Evolutionary conservation across 2,888 invertebrate genomes (phyloP).

Genomic region (Schizotus pectinicornis): DNA sequence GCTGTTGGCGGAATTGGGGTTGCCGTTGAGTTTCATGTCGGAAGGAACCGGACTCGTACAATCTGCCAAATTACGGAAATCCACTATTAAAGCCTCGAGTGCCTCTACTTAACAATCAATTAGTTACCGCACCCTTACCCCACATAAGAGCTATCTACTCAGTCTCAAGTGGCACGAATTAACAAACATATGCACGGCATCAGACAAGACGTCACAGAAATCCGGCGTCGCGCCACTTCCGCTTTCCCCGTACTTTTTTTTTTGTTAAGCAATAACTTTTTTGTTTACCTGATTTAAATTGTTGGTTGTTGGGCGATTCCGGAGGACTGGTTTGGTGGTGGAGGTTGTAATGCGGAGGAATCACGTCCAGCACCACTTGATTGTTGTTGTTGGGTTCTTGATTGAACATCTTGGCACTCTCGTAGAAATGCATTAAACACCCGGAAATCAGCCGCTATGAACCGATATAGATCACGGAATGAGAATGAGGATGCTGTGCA

Average conservation of each 20-base stretch:
- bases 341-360: conserved; percentile 62
- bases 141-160: conserved; percentile 37
- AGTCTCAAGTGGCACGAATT: conserved; percentile 32
- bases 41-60: conserved; percentile 57
- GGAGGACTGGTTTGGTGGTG: conserved; percentile 58
- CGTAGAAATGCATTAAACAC: conserved; percentile 36
- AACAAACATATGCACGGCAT: conserved; percentile 57
- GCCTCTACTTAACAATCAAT: conserved; percentile 17
- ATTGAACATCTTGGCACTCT: conserved; percentile 38
- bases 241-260: conserved; percentile 32
- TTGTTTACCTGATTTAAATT: conserved; percentile 7
- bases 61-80: conserved; percentile 52
- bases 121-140: conserved; percentile 15
- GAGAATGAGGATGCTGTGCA: neutral
- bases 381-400: conserved; percentile 21
- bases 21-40: conserved; percentile 40
- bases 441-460: neutral
- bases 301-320: conserved; percentile 58
- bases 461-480: conserved; percentile 11
- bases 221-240: conserved; percentile 44
- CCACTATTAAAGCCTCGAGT: conserved; percentile 7
- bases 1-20: conserved; percentile 31
- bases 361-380: conserved; percentile 66
- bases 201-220: conserved; percentile 53
- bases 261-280: neutral